Conservation (phyloP, 2,113 vertebrate genomes). For the Synchiropus splendidus region DNA sequence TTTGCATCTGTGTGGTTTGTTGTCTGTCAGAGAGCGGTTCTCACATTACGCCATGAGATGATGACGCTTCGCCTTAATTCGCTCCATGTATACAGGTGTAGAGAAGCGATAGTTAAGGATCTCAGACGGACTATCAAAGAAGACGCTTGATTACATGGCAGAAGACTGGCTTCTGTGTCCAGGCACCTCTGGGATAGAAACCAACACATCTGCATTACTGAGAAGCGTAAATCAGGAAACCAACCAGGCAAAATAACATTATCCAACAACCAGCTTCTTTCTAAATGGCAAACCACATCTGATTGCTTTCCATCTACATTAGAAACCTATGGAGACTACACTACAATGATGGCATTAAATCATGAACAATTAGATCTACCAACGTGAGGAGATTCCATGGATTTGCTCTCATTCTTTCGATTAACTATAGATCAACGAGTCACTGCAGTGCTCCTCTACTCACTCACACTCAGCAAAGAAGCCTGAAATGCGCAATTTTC, state of each 20-base stretch:
- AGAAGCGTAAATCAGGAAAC: background rate
- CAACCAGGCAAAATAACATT: slow-evolving; percentile 2
- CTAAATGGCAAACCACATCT: background rate
- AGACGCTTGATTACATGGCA: background rate
- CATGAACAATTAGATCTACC: too few relatives aligned
- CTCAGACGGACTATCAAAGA: slow-evolving; percentile 5
- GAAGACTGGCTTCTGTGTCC: slow-evolving; percentile 1
- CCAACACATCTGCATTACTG: slow-evolving; percentile 12
- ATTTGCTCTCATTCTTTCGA: too few relatives aligned
- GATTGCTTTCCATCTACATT: too few relatives aligned
- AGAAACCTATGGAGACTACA: too few relatives aligned
- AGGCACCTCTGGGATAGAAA: background rate
- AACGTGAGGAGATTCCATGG: too few relatives aligned
- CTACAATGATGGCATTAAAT: too few relatives aligned
- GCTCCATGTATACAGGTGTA: slow-evolving; percentile 20
- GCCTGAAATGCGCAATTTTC: too few relatives aligned
- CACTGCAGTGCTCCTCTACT: too few relatives aligned
- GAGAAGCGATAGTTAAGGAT: slow-evolving; percentile 11
- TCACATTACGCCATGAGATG: slow-evolving; percentile 56
- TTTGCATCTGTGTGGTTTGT: slow-evolving; percentile 35
- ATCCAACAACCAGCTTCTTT: background rate
- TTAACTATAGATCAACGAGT: too few relatives aligned
- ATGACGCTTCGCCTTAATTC: slow-evolving; percentile 45
- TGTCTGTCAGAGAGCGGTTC: slow-evolving; percentile 60
- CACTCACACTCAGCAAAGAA: too few relatives aligned